Conservation (phyloP, 2,888 invertebrate species). For the Operophtera brumata region DNA sequence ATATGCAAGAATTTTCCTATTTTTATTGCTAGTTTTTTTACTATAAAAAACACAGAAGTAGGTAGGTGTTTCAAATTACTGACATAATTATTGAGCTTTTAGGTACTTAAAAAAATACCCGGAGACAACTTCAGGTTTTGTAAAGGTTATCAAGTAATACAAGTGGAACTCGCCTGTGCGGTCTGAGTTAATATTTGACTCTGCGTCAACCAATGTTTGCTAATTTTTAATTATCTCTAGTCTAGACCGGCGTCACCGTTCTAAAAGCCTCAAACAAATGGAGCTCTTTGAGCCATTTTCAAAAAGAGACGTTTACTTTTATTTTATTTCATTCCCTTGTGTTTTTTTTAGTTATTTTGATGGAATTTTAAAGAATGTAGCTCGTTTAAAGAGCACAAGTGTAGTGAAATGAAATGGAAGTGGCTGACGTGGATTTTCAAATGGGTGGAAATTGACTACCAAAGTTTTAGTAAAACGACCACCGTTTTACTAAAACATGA, state of each 20-base stretch:
- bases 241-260: not conserved
- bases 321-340: no score
- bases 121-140: conserved; percentile 16
- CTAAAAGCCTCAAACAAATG: not conserved
- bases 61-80: not conserved
- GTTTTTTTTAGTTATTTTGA: no score
- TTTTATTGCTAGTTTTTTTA: not conserved
- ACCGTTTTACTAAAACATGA: no score
- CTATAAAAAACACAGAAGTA: not conserved
- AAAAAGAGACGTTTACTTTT: no score
- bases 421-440: no score
- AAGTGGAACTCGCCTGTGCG: conserved; percentile 4
- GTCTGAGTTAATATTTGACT: conserved; percentile 1
- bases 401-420: no score
- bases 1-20: not conserved
- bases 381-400: no score
- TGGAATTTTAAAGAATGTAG: no score
- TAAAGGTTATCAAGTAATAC: conserved; percentile 15
- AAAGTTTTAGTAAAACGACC: no score
- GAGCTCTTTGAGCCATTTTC: no score
- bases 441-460: no score
- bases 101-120: conserved; percentile 1
- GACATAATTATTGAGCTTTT: not conserved
- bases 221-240: not conserved
- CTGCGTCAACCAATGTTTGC: not conserved